Conservation (phyloP, 2,113 vertebrate species). For the Rousettus leschenaultii region DNA sequence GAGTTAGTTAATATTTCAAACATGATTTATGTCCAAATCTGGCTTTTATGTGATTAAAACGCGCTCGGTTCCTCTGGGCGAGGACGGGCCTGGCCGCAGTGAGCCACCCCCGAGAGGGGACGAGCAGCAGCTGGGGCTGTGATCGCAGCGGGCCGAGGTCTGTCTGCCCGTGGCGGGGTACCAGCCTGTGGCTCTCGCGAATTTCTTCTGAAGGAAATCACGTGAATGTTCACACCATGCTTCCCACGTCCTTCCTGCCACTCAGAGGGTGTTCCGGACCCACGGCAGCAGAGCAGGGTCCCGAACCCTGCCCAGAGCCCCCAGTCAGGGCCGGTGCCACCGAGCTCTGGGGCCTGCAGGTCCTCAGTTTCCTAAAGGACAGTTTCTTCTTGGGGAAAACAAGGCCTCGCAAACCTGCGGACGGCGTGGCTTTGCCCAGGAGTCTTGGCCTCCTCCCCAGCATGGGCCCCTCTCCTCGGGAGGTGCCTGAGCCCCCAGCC, state of each 20-base stretch:
- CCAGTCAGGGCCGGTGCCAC: no score
- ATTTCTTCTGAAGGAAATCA: not conserved
- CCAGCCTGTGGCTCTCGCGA: not conserved
- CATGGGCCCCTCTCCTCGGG: no score
- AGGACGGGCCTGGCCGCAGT: fast-evolving
- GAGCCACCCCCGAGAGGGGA: fast-evolving
- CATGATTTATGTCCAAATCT: not conserved
- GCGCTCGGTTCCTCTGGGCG: not conserved
- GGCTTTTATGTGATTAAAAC: fast-evolving
- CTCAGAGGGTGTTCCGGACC: fast-evolving
- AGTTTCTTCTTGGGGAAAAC: no score
- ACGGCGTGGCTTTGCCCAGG: no score
- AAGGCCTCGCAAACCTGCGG: no score
- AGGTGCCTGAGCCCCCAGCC: no score
- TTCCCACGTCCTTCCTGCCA: not conserved
- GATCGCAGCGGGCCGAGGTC: no score
- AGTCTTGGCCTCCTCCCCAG: no score
- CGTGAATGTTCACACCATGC: fast-evolving
- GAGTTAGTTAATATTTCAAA: not conserved
- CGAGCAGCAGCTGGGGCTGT: not conserved
- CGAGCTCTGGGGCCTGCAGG: no score
- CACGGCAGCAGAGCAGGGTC: fast-evolving
- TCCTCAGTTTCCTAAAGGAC: no score
- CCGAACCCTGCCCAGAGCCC: fast-evolving
- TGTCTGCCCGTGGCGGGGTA: not conserved